A percentile compares a stretch with the other conserved stretches of the same genome.
Evolutionary conservation across 2,888 invertebrate species (phyloP).

Genomic region (Abrostola tripartita): DNA sequence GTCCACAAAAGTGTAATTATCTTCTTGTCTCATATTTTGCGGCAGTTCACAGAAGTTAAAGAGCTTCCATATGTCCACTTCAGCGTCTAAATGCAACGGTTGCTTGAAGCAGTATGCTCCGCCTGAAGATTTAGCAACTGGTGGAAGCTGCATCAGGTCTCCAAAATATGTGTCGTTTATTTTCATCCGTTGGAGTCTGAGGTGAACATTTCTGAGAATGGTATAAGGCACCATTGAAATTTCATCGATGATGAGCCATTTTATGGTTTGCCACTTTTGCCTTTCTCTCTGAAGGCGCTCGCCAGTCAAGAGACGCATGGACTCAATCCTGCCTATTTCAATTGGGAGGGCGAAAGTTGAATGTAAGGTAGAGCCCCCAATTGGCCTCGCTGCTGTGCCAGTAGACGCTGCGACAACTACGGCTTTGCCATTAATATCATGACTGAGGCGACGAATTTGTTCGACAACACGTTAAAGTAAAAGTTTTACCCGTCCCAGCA

Average conservation of each 20-base stretch:
- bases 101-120: not conserved
- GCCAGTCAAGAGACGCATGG: not conserved
- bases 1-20: not conserved
- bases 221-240: not conserved
- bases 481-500: not conserved
- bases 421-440: not conserved
- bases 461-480: not conserved
- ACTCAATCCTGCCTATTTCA: not conserved
- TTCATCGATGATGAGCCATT: not conserved
- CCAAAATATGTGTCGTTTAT: not conserved
- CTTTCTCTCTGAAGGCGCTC: not conserved
- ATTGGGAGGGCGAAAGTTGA: not conserved
- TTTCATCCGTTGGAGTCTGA: not conserved
- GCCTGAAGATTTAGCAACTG: not conserved
- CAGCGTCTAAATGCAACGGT: not conserved
- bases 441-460: not conserved
- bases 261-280: not conserved
- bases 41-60: slow-evolving; percentile 1
- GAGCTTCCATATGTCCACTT: not conserved
- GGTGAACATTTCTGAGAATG: not conserved
- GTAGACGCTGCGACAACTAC: not conserved
- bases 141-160: not conserved
- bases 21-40: not conserved
- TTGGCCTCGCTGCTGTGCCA: not conserved
- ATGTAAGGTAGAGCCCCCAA: not conserved